These are phyloP conservation scores for Bombyx mandarina DNA, from an alignment of 1,140 invertebrate species.

Conservation along the genomic window DNA sequence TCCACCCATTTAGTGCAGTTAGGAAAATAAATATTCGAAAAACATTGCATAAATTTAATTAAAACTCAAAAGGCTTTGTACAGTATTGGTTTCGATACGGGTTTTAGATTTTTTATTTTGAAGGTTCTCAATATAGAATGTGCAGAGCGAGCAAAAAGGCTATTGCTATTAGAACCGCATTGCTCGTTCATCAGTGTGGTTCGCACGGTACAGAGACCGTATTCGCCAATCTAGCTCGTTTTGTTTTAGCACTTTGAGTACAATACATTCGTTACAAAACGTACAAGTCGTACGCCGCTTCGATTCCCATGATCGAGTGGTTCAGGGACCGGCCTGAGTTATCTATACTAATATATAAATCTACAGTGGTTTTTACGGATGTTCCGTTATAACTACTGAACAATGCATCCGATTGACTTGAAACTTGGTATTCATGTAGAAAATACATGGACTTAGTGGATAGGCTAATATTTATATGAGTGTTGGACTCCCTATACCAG, in stretches of 20 bases:
- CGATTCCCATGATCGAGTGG: conserved; percentile 46
- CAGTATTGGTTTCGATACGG: conserved; percentile 18
- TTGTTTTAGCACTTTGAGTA: conserved; percentile 54
- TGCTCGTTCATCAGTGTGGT: conserved; percentile 56
- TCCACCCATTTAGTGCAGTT: no score
- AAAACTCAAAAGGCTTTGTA: conserved; percentile 27
- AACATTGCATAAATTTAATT: conserved; percentile 14
- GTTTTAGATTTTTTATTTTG: conserved; percentile 32
- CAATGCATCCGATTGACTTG: no score
- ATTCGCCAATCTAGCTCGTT: conserved; percentile 35
- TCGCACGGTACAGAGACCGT: conserved; percentile 39
- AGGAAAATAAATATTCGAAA: no score
- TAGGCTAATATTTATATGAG: no score
- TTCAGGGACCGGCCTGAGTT: conserved; percentile 31
- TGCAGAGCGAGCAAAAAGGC: conserved; percentile 33
- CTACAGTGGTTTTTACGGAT: no score
- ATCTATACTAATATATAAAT: not conserved
- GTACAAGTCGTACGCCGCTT: conserved; percentile 31
- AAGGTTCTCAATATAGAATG: conserved; percentile 28
- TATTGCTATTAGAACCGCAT: conserved; percentile 51
- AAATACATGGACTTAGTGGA: no score
- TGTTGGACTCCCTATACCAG: no score
- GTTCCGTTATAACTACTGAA: no score
- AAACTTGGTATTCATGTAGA: no score
- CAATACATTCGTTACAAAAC: conserved; percentile 55